These are phyloP conservation scores for Daphoenositta chrysoptera DNA, from an alignment of 2,113 vertebrate genomes.

Conservation along the genomic window DNA sequence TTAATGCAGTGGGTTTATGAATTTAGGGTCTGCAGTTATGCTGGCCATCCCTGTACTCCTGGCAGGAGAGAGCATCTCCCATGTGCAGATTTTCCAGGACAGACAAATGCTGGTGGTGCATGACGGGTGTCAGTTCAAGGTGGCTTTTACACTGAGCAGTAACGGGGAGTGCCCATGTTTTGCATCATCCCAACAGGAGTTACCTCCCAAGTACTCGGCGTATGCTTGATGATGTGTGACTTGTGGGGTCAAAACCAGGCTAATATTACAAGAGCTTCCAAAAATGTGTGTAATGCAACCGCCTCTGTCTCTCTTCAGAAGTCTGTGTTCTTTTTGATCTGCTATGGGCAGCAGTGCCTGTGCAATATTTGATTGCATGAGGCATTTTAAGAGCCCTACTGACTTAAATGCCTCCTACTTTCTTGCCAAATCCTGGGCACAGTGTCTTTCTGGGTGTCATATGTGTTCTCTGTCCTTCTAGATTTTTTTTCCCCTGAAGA, in stretches of 20 bases:
- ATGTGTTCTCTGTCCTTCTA: not conserved
- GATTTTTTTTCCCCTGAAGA: not conserved
- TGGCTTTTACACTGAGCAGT: not conserved
- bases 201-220: not conserved
- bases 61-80: not conserved
- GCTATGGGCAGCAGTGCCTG: not conserved
- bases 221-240: not conserved
- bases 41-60: not conserved
- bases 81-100: accelerated
- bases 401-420: not conserved
- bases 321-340: not conserved
- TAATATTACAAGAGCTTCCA: not conserved
- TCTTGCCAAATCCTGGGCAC: not conserved
- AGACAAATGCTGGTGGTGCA: not conserved
- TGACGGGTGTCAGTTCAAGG: not conserved
- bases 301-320: not conserved
- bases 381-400: not conserved
- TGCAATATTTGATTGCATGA: not conserved
- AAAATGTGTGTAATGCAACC: not conserved
- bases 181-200: not conserved
- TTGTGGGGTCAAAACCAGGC: not conserved
- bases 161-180: not conserved
- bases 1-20: not conserved
- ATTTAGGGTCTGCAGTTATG: not conserved
- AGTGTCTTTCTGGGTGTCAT: not conserved